Evolutionary conservation across 2,888 invertebrate species (phyloP).

Genomic region (Rotaria sp.): DNA sequence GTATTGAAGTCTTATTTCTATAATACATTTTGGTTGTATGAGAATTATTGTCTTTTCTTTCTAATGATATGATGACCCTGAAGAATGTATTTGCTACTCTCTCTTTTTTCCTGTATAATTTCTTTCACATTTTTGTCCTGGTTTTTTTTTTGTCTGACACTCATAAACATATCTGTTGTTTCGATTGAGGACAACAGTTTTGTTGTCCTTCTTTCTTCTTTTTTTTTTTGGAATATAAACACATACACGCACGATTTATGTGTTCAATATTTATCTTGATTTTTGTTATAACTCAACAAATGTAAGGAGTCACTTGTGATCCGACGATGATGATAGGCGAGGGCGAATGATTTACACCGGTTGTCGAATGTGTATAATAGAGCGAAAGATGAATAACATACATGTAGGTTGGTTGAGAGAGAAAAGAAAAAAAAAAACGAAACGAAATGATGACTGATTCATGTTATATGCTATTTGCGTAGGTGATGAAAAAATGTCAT

Average conservation of each 20-base stretch:
- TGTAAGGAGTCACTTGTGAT: background rate
- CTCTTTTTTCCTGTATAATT: slow-evolving; percentile 4
- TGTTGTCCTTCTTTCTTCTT: background rate
- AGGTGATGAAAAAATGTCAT: background rate
- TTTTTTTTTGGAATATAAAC: background rate
- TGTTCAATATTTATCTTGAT: slow-evolving; percentile 8
- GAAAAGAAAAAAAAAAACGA: background rate
- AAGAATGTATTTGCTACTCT: background rate
- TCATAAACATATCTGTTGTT: slow-evolving; percentile 22
- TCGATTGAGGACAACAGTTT: background rate
- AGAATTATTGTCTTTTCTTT: background rate
- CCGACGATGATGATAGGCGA: background rate
- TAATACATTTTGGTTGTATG: background rate
- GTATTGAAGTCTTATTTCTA: background rate
- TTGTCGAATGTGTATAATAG: background rate
- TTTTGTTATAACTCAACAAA: background rate
- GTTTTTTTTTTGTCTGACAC: slow-evolving; percentile 6
- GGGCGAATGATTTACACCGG: background rate
- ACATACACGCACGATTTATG: background rate
- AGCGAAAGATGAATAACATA: background rate
- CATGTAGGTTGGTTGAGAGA: background rate
- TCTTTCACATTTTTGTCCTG: slow-evolving; percentile 4
- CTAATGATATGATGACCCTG: background rate
- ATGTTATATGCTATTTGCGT: background rate
- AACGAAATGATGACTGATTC: background rate